phyloP scores from a whole-genome alignment of 2,888 invertebrate genomes.

The Mythimna pallens region DNA sequence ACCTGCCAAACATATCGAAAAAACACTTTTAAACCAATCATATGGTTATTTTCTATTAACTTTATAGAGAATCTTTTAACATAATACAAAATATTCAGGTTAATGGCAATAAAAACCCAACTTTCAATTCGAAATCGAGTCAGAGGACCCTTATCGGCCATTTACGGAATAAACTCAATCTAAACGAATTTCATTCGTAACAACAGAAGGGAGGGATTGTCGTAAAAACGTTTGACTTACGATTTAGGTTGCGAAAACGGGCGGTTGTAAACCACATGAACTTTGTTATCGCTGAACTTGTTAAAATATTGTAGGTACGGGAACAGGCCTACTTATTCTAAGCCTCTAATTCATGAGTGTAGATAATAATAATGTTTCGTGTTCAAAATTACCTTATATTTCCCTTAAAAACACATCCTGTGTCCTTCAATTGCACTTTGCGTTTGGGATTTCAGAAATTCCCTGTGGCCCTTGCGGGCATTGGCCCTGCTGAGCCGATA shows the following conservation, averaged over 20 bases:
- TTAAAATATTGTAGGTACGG: conserved; percentile 23
- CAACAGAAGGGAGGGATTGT: conserved; percentile 40
- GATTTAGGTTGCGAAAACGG: conserved; percentile 20
- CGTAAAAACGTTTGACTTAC: conserved; percentile 53
- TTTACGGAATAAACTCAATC: conserved; percentile 49
- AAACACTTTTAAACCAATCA: not conserved
- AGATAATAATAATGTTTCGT: not conserved
- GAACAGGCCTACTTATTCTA: not conserved
- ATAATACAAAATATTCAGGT: conserved; percentile 35
- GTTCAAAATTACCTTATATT: not conserved
- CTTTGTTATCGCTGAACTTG: conserved; percentile 40
- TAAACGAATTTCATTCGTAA: conserved; percentile 47
- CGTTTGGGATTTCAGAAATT: no score
- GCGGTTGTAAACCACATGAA: conserved; percentile 36
- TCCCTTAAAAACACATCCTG: no score
- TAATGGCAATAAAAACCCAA: conserved; percentile 22
- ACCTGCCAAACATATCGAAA: not conserved
- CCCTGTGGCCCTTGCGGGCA: no score
- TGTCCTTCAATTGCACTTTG: no score
- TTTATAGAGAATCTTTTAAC: not conserved
- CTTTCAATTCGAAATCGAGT: conserved; percentile 39
- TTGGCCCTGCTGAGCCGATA: no score
- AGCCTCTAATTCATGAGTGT: not conserved
- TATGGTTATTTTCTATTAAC: conserved; percentile 18
- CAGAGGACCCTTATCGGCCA: conserved; percentile 33